Evolutionary conservation across 2,888 invertebrate genomes (phyloP).

Genomic region (Macrophya annulata): DNA sequence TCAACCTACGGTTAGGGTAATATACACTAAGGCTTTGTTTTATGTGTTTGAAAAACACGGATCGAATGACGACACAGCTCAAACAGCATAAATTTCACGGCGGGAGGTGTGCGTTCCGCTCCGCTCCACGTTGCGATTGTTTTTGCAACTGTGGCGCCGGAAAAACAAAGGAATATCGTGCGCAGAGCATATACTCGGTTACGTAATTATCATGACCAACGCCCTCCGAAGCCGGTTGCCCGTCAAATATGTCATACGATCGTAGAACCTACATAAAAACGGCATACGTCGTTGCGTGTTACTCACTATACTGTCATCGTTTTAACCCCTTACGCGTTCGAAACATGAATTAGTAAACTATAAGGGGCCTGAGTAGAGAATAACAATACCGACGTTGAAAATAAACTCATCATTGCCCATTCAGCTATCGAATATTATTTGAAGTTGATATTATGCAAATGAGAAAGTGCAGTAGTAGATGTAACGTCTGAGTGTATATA

Average conservation of each 20-base stretch:
- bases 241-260: not conserved
- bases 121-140: constrained; percentile 7
- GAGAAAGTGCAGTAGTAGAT: not conserved
- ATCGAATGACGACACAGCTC: constrained; percentile 24
- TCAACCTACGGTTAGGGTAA: too few relatives aligned
- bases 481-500: not conserved
- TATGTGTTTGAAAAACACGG: constrained; percentile 1
- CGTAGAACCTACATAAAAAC: not conserved
- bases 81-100: constrained; percentile 38
- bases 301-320: not conserved
- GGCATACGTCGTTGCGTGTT: not conserved
- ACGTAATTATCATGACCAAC: constrained; percentile 12
- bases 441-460: not conserved
- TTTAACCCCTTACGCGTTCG: not conserved
- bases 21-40: not conserved
- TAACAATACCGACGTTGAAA: too few relatives aligned
- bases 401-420: too few relatives aligned
- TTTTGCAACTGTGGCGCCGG: constrained; percentile 27
- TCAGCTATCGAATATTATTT: not conserved
- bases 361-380: not conserved
- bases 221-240: constrained; percentile 2
- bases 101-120: constrained; percentile 22
- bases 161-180: constrained; percentile 28
- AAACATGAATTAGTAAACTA: not conserved
- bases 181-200: constrained; percentile 1